phyloP scores from a whole-genome alignment of 1,140 invertebrate genomes.

The Euborellia annulipes region DNA sequence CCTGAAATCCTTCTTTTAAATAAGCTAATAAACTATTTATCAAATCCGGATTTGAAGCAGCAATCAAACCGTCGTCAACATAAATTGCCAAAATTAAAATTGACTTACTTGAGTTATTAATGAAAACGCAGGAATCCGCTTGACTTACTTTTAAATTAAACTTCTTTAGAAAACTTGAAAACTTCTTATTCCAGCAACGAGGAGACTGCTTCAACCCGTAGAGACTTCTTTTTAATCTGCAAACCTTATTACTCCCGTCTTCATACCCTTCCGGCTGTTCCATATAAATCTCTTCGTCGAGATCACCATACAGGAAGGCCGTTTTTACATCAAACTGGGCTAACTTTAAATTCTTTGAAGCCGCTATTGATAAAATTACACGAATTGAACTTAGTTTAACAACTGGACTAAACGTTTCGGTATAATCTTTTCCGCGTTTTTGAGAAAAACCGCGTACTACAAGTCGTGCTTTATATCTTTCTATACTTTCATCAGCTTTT shows the following conservation, averaged over 20 bases:
- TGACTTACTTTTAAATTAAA: too few species aligned
- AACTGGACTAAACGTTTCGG: constrained; percentile 24
- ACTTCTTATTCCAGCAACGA: too few species aligned
- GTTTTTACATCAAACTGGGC: constrained; percentile 24
- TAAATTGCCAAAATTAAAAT: too few species aligned
- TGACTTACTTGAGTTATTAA: too few species aligned
- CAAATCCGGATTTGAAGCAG: too few species aligned
- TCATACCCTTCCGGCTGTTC: constrained; percentile 22
- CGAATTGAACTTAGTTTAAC: constrained; percentile 22
- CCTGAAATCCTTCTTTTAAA: too few species aligned
- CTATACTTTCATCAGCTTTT: constrained; percentile 17
- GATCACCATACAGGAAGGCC: constrained; percentile 25
- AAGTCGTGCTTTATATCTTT: constrained; percentile 25
- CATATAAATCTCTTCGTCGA: constrained; percentile 28
- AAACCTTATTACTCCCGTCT: constrained; percentile 8
- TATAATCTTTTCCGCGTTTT: constrained; percentile 21
- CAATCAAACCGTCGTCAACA: too few species aligned
- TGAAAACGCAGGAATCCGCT: too few species aligned
- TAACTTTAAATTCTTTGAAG: constrained; percentile 19
- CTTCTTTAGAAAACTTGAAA: too few species aligned
- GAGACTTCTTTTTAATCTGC: constrained; percentile 9
- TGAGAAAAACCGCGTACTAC: constrained; percentile 29
- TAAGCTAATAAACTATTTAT: too few species aligned
- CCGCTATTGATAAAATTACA: constrained; percentile 23
- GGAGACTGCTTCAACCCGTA: constrained; percentile 12